Base-by-base conservation (phyloP, 2,888 invertebrate genomes). In the Ichneumon xanthorius region DNA sequence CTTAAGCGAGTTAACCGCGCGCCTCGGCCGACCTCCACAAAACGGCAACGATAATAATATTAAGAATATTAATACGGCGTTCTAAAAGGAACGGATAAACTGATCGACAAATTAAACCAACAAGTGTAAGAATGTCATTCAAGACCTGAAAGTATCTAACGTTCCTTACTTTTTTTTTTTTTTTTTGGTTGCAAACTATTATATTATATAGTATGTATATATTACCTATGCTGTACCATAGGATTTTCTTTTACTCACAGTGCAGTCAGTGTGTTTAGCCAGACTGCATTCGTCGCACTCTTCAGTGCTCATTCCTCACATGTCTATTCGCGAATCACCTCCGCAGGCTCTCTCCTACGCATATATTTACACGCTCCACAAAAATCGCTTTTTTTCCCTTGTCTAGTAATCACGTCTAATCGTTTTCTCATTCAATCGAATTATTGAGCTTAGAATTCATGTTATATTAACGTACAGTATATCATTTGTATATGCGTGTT, bases 401-500 rank as follows among this genome's bases (percentile, higher is more conserved):
- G 63, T 48, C 14, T 58, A 55, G 55, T 50, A 30, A 55, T 45
- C 53, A 65, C 48, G 48, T 48, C 53, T 65, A 75, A 79, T 63
- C 50, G 72, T 83, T 79, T 80, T 75, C 67, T 81, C 65, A 83
- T 84, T 86, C 72, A 72, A 84, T 89, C 82, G 67, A 88, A 89
- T 90, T 88, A 86, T 88, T 89, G 89, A 89, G 89, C 89, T 90
- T 88, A 89, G 87, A 82, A 87, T 88, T 90, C 83, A 78, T 86
- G 72, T 86, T 85, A 88, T 82, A 87, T 84, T 88, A 89, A 86
- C 84, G 86, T 84, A 88, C 72, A 85, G 79, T 76, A 76, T 71
- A 80, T 76, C 80, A 55, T 84, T 63, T 71, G 45, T 80, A 67
- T 72, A 70, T 53, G 48, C 45, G 73, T 55, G 71, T 87, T 79